These are phyloP conservation scores for Tipula vernalis DNA, from an alignment of 2,888 invertebrate genomes.

Conservation along the genomic window DNA sequence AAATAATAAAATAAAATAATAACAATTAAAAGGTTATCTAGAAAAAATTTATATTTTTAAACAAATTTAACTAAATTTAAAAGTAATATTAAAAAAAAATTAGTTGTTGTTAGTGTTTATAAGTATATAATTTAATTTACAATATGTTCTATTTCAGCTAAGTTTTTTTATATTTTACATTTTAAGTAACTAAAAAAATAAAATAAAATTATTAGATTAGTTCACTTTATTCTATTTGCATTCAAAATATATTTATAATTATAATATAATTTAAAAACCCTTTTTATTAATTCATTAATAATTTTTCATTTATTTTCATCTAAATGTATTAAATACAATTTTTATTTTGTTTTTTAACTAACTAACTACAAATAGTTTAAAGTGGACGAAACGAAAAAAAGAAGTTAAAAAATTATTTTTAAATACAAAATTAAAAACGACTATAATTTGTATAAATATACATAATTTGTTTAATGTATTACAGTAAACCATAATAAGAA, in stretches of 20 bases:
- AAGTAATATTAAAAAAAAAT: not conserved
- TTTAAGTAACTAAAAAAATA: slow-evolving; percentile 7
- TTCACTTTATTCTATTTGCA: slow-evolving; percentile 7
- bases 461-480: not conserved
- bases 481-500: not conserved
- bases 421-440: not conserved
- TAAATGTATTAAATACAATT: slow-evolving; percentile 6
- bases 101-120: not conserved
- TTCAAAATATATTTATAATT: not conserved
- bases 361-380: slow-evolving; percentile 7
- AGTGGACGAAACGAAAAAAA: not conserved
- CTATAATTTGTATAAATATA: not conserved
- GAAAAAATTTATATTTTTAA: not conserved
- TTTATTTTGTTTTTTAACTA: not conserved
- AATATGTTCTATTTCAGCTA: not conserved
- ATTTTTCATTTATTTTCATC: not conserved
- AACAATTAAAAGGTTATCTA: not conserved
- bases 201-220: not conserved
- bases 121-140: not conserved
- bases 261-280: not conserved
- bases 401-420: not conserved
- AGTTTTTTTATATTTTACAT: not conserved
- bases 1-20: not conserved
- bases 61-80: not conserved
- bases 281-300: not conserved